Evolutionary conservation across 2,113 vertebrate genomes (phyloP), one percentile per base, ranked within the genome.

Genomic region (Salvelinus namaycush): DNA sequence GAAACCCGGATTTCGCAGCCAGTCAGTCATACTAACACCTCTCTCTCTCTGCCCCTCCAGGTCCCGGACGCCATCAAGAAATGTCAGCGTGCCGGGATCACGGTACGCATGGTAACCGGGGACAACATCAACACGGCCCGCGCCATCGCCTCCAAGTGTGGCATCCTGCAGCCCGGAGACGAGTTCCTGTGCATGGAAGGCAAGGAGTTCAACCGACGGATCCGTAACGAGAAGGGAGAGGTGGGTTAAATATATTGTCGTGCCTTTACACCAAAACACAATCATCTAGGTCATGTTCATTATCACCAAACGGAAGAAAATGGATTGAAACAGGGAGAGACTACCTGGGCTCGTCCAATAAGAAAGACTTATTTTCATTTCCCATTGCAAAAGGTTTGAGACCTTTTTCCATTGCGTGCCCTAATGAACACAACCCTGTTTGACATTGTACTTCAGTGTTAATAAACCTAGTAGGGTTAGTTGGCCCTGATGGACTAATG

Each of bases 151-250:
- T 84, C 93, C 75, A 99, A 99, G 82, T 99, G 98, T 78, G 96
- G 97, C 48, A 99, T 99, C 90, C 93, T 99, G 77, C 94, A 91
- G 88, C 95, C 97, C 8, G 97, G 97, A 22, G 97, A 99, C 76
- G 98, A 99, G 79, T 99, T 99, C 89, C 74, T 99, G 7, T 99
- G 98, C 81, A 39, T 99, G 29, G 98, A 99, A 87, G 97, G 98
- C 81, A 99, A 99, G 93, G 97, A 99, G 84, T 99, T 99, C 89
- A 99, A 99, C 89, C 94, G 97, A 78, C 93, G 97, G 93, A 99
- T 99, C 94, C 96, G 98, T 81, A 99, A 99, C 86, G 97, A 98
- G 83, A 99, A 98, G 84, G 97, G 97, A 95, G 98, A 99, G 96
- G 98, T 98, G 91, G 84, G 89, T 64, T 26, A 7, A 49, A 16